Evolutionary conservation across 2,888 invertebrate genomes (phyloP).

Genomic region (Leptopterna dolabrata): DNA sequence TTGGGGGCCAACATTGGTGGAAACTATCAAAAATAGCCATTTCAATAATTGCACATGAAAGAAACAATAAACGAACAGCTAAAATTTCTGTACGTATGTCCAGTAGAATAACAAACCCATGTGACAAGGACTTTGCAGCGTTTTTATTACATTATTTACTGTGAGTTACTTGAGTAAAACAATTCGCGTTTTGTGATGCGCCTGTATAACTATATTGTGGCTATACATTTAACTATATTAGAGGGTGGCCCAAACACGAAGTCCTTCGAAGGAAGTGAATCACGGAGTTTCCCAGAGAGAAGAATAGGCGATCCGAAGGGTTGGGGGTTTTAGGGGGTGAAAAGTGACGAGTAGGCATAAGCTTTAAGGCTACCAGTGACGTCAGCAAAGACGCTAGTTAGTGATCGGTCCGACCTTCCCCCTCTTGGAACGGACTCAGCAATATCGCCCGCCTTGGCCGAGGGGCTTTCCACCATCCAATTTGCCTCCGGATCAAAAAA

Average conservation of each 20-base stretch:
- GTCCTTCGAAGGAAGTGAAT: background rate
- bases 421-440: slow-evolving; percentile 9
- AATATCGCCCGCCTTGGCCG: slow-evolving; percentile 5
- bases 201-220: no score
- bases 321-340: background rate
- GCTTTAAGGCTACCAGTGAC: slow-evolving; percentile 24
- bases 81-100: no score
- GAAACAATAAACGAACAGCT: no score
- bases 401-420: slow-evolving; percentile 34
- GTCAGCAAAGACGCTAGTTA: slow-evolving; percentile 42
- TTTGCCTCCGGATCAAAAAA: slow-evolving; percentile 59
- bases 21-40: no score
- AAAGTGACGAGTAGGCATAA: slow-evolving; percentile 53
- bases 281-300: background rate
- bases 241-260: slow-evolving; percentile 22
- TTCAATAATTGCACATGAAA: no score
- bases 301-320: background rate
- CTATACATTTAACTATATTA: no score
- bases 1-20: no score
- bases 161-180: no score
- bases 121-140: no score
- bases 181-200: no score
- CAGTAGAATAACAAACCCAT: no score
- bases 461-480: slow-evolving; percentile 53
- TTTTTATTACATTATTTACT: no score